Conservation (phyloP, 2,113 vertebrate species). For the Baryphthengus martii region DNA sequence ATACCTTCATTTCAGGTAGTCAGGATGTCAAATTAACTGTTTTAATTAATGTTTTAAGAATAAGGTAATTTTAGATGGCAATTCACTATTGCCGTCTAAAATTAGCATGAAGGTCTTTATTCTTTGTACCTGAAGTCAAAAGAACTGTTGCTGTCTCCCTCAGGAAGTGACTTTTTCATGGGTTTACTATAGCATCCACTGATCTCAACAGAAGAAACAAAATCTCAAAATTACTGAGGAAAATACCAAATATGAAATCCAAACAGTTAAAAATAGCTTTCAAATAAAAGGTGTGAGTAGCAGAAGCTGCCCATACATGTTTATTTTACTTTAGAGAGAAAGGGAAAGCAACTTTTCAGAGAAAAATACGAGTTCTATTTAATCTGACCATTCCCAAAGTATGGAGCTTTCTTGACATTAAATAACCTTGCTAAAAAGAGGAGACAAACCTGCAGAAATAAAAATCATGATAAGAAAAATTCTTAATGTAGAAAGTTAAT, state of each 20-base stretch:
- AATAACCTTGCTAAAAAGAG: neutral
- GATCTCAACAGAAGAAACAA: neutral
- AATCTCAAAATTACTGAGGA: neutral
- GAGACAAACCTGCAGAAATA: neutral
- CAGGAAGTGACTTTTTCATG: neutral
- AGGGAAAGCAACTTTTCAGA: neutral
- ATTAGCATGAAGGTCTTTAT: neutral
- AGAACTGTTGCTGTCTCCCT: neutral
- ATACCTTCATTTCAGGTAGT: neutral
- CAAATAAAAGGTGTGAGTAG: neutral
- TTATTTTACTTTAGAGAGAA: neutral
- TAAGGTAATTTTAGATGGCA: neutral
- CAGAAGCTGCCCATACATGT: neutral
- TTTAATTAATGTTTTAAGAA: constrained; percentile 15
- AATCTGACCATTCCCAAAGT: neutral
- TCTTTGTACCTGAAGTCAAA: neutral
- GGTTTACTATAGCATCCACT: neutral
- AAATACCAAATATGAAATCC: neutral
- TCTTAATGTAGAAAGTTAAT: neutral
- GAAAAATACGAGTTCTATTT: neutral
- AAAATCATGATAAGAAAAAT: neutral
- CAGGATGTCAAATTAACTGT: neutral
- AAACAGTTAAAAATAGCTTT: neutral
- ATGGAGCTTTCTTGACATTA: neutral
- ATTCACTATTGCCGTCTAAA: too few species aligned